These are phyloP conservation scores for Crypturellus undulatus DNA, from an alignment of 2,113 vertebrate genomes.

Conservation along the genomic window DNA sequence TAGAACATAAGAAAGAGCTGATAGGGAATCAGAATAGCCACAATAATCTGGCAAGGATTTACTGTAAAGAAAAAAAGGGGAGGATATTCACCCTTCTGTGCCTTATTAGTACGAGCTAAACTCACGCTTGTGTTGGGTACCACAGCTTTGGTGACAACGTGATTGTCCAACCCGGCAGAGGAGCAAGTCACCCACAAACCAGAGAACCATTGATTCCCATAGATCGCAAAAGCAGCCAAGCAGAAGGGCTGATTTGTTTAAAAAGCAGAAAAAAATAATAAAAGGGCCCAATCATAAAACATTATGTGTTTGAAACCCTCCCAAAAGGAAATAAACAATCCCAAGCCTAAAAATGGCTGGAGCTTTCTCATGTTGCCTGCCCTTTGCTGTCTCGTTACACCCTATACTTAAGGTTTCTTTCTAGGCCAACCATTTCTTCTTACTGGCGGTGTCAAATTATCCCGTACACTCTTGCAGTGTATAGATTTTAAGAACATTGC, in stretches of 20 bases:
- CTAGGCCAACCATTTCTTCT: background rate
- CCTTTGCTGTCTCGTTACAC: background rate
- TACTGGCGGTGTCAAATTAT: slow-evolving; percentile 22
- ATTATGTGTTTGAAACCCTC: slow-evolving; percentile 4
- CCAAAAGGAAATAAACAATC: background rate
- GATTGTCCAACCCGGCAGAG: background rate
- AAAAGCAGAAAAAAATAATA: background rate
- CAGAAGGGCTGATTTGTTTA: background rate
- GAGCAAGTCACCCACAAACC: background rate
- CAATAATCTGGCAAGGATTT: background rate
- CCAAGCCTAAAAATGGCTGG: slow-evolving; percentile 18
- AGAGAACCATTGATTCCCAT: background rate
- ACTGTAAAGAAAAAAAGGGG: background rate
- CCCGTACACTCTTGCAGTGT: background rate
- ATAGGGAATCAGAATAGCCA: background rate
- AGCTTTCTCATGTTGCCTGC: slow-evolving; percentile 1
- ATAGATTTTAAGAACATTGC: background rate
- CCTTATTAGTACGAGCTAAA: background rate
- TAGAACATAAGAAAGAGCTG: background rate
- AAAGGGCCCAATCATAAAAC: background rate
- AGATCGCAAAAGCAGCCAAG: background rate
- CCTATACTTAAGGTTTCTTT: slow-evolving; percentile 39
- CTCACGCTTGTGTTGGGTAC: background rate
- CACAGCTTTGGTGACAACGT: background rate
- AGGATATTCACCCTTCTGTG: background rate